Evolutionary conservation across 37 sponge, comb jelly and placozoan species (phyloP).

Genomic region (Halichondria panicea): DNA sequence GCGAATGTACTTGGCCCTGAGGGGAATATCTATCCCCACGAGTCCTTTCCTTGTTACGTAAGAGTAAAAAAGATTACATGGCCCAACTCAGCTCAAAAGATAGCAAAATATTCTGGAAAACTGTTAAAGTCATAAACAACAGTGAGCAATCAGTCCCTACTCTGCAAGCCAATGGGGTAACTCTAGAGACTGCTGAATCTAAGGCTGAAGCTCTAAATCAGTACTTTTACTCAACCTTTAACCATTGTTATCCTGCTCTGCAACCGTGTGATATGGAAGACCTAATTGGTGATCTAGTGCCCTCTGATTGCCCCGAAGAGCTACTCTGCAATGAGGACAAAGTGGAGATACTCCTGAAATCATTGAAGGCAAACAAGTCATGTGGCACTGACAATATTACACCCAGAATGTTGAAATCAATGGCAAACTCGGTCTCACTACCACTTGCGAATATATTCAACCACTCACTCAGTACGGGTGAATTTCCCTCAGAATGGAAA

Average conservation of each 20-base stretch:
- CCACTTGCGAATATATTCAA: not conserved
- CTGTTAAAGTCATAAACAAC: not conserved
- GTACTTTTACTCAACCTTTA: not conserved
- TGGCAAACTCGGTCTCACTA: not conserved
- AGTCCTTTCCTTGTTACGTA: not conserved
- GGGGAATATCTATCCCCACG: conserved; percentile 86
- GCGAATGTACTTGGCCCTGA: conserved; percentile 90
- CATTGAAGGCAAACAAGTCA: not conserved
- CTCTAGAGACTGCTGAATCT: not conserved
- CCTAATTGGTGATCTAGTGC: not conserved
- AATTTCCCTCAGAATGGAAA: not conserved
- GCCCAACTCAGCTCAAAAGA: not conserved
- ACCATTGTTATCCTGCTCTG: not conserved
- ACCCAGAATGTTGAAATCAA: not conserved
- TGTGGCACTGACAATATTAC: not conserved
- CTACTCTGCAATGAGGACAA: not conserved
- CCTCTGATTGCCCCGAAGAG: not conserved
- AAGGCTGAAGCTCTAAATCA: not conserved
- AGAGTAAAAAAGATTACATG: not conserved
- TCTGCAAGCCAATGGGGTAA: not conserved
- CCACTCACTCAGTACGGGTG: not conserved
- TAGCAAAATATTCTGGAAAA: not conserved
- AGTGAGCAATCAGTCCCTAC: not conserved
- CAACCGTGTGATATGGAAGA: no score
- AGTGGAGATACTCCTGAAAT: not conserved